Evolutionary conservation across 35 echinoderm and acorn worm genomes (phyloP), one percentile per base, ranked within the genome.

Genomic region (Apostichopus japonicus): DNA sequence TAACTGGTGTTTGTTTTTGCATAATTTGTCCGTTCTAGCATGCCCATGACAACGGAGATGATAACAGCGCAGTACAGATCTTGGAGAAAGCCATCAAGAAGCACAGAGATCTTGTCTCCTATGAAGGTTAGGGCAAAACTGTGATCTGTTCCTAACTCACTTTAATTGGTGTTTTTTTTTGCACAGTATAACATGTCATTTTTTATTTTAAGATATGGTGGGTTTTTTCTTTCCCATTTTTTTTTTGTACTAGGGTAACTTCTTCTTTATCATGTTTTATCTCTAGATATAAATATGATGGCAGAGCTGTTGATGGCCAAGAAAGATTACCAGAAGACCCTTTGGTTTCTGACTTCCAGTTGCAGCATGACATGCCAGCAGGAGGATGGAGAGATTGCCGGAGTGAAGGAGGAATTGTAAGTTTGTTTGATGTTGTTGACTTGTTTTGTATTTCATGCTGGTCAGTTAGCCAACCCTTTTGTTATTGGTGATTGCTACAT

Each of bases 251-350:
- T 3, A 44, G 33, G 33, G 2, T 44, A 44, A 44, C 33, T 44
- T 44, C 0, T 4, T 44, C 33, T 44, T 44, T 44, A 1, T 44
- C 2, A 24, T 77, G 33, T 44, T 44, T 33, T 44, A 44, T 44
- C 33, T 44, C 33, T 44, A 98, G 96, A 98, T 95, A 92, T 98
- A n/a, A 98, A 98, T 78, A 98, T 94, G 81, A 72, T 98, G 44
- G 96, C 94, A 8, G 96, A 98, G 67, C 90, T 98, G 14, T 86
- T 95, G 63, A 95, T 98, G 25, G 80, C 90, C 55, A 79, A 65
- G 81, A 93, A 87, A 53, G 77, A 94, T 58, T 95, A 93, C 91
- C 70, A 93, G 54, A 83, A 76, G 56, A 94, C 96, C 8, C 24
- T 98, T 4, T 79, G 94, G 19, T 92, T 98, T 6, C 93, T 98